Percentiles rank a stretch among this genome's conserved stretches.
Evolutionary conservation across 2,113 vertebrate genomes (phyloP).

Genomic region (Empidonax traillii): DNA sequence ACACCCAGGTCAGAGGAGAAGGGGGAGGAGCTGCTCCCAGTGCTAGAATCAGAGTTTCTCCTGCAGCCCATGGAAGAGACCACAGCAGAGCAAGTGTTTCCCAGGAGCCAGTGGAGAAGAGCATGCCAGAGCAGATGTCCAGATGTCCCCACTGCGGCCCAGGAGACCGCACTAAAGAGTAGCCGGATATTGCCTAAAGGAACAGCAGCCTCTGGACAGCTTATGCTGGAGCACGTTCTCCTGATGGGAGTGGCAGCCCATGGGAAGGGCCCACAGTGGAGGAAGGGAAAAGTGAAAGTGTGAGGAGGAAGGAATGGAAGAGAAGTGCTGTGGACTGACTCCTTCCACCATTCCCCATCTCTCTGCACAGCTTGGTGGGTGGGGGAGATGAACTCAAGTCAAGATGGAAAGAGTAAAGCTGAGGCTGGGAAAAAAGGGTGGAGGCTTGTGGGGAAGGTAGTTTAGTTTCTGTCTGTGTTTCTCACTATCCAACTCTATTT

Average conservation of each 20-base stretch:
- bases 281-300: background rate
- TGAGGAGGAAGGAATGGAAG: background rate
- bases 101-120: background rate
- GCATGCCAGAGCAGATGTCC: fast-evolving
- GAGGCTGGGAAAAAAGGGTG: background rate
- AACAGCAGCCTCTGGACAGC: background rate
- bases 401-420: background rate
- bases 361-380: background rate
- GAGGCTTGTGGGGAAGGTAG: background rate
- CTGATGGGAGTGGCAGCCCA: background rate
- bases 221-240: background rate
- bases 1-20: background rate
- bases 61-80: background rate
- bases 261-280: no score
- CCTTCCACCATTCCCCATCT: background rate
- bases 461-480: background rate
- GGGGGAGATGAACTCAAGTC: fast-evolving
- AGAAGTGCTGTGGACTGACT: background rate
- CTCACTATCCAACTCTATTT: background rate
- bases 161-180: background rate
- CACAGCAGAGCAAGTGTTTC: background rate
- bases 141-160: background rate
- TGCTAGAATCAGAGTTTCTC: background rate
- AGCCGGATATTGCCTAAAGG: background rate
- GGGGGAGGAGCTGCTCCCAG: fast-evolving